These are phyloP conservation scores for Elymnias hypermnestra DNA, from an alignment of 1,140 invertebrate genomes.

Conservation along the genomic window DNA sequence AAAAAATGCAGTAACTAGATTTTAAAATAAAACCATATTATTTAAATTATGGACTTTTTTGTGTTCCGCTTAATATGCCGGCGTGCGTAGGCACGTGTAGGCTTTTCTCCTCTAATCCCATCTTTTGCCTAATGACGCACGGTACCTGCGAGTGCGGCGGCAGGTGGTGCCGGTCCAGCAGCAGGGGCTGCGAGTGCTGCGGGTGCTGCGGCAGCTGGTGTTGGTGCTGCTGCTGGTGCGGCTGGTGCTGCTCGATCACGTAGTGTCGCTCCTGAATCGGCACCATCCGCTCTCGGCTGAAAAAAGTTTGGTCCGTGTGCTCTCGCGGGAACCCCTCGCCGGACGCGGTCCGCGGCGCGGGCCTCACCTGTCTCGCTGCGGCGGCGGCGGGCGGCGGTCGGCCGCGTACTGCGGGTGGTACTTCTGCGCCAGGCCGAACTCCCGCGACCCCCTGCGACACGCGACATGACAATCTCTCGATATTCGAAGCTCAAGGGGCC, in stretches of 20 bases:
- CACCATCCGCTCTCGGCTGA: slow-evolving; percentile 31
- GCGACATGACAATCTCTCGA: too few species aligned
- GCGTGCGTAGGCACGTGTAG: too few species aligned
- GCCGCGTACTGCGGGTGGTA: slow-evolving; percentile 59
- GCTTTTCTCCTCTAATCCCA: too few species aligned
- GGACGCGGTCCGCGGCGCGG: too few species aligned
- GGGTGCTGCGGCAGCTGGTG: slow-evolving; percentile 21
- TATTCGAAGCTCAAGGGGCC: too few species aligned
- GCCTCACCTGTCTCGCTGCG: slow-evolving; percentile 23
- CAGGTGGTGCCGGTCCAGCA: slow-evolving; percentile 25
- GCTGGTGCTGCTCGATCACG: slow-evolving; percentile 44
- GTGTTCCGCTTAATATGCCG: too few species aligned
- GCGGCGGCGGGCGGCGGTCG: slow-evolving; percentile 17
- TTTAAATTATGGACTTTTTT: too few species aligned
- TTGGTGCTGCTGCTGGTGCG: too few species aligned
- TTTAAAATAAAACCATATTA: too few species aligned
- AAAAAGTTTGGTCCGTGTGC: not conserved
- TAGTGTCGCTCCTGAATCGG: slow-evolving; percentile 48
- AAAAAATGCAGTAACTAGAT: too few species aligned
- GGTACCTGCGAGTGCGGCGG: slow-evolving; percentile 13
- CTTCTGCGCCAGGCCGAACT: slow-evolving; percentile 53
- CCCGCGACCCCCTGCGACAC: slow-evolving; percentile 28
- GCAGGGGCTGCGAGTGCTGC: slow-evolving; percentile 28
- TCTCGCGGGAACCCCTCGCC: not conserved
- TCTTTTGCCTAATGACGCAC: too few species aligned